A percentile compares a stretch with the other conserved stretches of the same genome.
Conservation (phyloP, 1,140 invertebrate species). For the Holotrichia oblita region DNA sequence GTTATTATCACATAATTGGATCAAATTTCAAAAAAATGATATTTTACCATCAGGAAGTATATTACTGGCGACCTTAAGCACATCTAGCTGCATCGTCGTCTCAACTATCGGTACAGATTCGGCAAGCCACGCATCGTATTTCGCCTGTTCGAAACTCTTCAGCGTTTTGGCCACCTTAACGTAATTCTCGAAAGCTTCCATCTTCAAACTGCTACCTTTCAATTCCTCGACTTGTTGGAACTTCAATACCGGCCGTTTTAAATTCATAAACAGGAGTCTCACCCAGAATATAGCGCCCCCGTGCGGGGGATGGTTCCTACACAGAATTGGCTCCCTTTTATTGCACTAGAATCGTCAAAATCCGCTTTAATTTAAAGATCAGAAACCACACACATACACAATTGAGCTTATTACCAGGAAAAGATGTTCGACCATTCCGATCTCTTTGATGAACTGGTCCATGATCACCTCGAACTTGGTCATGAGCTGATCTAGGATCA, state of each 20-base stretch:
- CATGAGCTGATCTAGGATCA: constrained; percentile 76
- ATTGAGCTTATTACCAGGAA: constrained; percentile 66
- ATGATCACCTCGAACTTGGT: constrained; percentile 88
- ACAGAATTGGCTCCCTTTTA: constrained; percentile 76
- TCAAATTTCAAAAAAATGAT: background rate
- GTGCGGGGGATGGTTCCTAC: constrained; percentile 78
- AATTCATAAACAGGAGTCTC: constrained; percentile 75
- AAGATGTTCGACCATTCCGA: constrained; percentile 71
- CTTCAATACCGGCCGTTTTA: constrained; percentile 80
- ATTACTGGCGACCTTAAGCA: constrained; percentile 66
- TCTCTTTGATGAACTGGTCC: constrained; percentile 84
- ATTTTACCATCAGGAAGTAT: constrained; percentile 2
- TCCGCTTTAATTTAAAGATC: background rate
- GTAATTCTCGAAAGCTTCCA: constrained; percentile 79
- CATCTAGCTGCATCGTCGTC: constrained; percentile 71
- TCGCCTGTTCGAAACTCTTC: constrained; percentile 78
- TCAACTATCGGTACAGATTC: constrained; percentile 67
- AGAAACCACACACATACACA: no score
- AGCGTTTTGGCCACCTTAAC: constrained; percentile 77
- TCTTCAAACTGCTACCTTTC: constrained; percentile 76
- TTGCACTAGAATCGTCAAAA: constrained; percentile 67
- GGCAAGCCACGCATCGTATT: constrained; percentile 71
- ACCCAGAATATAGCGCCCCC: constrained; percentile 88
- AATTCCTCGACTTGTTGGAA: constrained; percentile 81
- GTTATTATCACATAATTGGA: background rate